These are phyloP conservation scores for Plecturocebus donacophilus DNA, from an alignment of 2,113 vertebrate genomes.

Conservation along the genomic window DNA sequence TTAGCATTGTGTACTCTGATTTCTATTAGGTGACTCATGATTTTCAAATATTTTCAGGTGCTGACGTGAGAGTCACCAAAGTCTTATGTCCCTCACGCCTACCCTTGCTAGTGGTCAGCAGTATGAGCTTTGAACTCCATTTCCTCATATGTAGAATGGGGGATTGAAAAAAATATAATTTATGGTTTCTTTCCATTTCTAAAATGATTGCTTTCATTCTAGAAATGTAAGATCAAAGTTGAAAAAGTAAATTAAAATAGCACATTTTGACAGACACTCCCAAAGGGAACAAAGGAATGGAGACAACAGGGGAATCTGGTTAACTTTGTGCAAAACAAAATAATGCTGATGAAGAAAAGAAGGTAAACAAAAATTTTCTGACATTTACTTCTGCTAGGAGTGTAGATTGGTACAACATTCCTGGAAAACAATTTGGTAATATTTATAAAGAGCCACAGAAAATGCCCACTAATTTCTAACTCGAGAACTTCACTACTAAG, in stretches of 20 bases:
- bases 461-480: neutral
- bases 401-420: neutral
- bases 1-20: neutral
- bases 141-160: neutral
- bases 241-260: conserved; percentile 11
- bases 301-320: neutral
- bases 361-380: neutral
- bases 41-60: neutral
- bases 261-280: neutral
- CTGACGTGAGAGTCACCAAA: neutral
- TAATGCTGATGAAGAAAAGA: neutral
- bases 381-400: neutral
- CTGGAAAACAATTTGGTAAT: neutral
- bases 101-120: neutral
- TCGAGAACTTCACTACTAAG: neutral
- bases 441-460: neutral
- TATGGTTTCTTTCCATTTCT: neutral
- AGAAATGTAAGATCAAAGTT: conserved; percentile 1
- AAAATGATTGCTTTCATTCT: conserved; percentile 17
- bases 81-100: neutral
- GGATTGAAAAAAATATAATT: neutral
- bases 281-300: neutral
- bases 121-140: neutral
- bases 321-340: neutral
- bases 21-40: neutral